Evolutionary conservation across 2,888 invertebrate species (phyloP).

Genomic region (Tenthredo mesomela): DNA sequence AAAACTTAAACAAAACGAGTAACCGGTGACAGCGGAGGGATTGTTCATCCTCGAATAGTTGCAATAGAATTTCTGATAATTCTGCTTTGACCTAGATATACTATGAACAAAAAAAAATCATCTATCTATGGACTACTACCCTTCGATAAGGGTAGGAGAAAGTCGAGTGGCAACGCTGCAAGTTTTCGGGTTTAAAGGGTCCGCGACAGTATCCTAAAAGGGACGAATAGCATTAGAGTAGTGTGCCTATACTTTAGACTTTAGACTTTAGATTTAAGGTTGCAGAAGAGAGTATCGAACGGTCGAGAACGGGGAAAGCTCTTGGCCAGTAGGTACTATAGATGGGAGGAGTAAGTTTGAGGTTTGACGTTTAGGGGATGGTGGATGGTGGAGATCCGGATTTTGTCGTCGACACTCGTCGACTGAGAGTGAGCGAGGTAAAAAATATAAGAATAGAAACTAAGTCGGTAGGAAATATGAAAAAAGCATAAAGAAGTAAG

Average conservation of each 20-base stretch:
- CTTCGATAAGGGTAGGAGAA: neutral
- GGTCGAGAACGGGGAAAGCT: slow-evolving; percentile 22
- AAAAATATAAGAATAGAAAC: slow-evolving; percentile 49
- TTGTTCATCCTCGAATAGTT: neutral
- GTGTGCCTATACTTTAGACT: neutral
- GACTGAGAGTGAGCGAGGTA: slow-evolving; percentile 26
- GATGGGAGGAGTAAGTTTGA: neutral
- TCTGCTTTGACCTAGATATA: neutral
- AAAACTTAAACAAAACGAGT: neutral
- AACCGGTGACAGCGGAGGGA: neutral
- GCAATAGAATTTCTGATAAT: neutral
- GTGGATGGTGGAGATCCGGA: neutral
- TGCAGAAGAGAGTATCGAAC: slow-evolving; percentile 10
- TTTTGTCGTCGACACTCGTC: neutral
- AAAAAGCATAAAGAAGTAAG: slow-evolving; percentile 12
- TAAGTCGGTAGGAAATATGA: slow-evolving; percentile 14
- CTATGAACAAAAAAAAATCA: too few relatives aligned
- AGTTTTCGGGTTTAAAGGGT: slow-evolving; percentile 13
- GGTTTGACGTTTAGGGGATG: neutral
- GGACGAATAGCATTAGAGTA: neutral
- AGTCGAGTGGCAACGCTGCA: slow-evolving; percentile 30
- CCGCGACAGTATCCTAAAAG: neutral
- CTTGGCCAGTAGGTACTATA: neutral
- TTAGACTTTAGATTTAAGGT: neutral
- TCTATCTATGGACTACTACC: neutral